These are phyloP conservation scores for Alloplasta piceator DNA, from an alignment of 2,888 invertebrate genomes.

Conservation along the genomic window DNA sequence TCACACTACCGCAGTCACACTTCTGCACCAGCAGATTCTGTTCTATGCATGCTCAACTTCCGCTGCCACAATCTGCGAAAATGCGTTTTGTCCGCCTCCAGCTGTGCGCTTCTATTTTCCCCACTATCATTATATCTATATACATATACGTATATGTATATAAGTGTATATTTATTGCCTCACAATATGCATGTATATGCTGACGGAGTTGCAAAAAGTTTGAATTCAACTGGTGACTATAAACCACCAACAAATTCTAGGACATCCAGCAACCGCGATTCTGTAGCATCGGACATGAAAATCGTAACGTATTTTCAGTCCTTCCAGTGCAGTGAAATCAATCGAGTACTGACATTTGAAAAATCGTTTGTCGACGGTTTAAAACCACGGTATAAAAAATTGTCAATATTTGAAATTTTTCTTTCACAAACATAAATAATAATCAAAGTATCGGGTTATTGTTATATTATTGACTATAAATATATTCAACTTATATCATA, in stretches of 20 bases:
- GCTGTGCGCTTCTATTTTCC: slow-evolving; percentile 27
- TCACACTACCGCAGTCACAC: background rate
- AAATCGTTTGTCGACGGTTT: too few species aligned
- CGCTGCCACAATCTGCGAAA: slow-evolving; percentile 37
- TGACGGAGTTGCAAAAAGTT: slow-evolving; percentile 35
- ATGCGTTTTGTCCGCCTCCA: slow-evolving; percentile 40
- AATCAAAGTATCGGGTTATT: too few species aligned
- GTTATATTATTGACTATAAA: too few species aligned
- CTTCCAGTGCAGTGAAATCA: too few species aligned
- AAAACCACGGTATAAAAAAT: too few species aligned
- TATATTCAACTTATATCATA: too few species aligned
- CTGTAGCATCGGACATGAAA: background rate
- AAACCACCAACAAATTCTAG: slow-evolving; percentile 38
- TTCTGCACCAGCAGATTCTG: slow-evolving; percentile 34
- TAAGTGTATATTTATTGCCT: too few species aligned
- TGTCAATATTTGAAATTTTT: too few species aligned
- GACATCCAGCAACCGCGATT: slow-evolving; percentile 4
- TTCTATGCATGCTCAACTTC: slow-evolving; percentile 32
- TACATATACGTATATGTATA: slow-evolving; percentile 11
- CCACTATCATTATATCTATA: slow-evolving; percentile 19
- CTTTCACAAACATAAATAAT: too few species aligned
- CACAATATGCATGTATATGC: background rate
- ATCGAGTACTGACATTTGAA: too few species aligned
- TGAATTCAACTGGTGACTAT: slow-evolving; percentile 36
- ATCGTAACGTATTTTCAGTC: background rate